Evolutionary conservation across 2,113 vertebrate species (phyloP), one percentile per base, ranked within the genome.

Genomic region (Puffinus mauretanicus): DNA sequence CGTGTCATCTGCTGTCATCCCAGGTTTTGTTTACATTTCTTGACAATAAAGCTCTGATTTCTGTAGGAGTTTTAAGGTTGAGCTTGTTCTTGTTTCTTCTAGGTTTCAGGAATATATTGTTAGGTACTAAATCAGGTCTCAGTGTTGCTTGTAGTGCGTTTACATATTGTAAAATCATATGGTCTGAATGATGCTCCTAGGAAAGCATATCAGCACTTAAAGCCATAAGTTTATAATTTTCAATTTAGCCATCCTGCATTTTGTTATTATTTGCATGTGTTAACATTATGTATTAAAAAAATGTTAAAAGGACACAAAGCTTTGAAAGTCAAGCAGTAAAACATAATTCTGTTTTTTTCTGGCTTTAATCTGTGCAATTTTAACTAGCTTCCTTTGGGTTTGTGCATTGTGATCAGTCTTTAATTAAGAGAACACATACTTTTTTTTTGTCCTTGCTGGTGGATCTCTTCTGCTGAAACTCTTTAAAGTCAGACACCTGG

Each of bases 21-120:
- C 1, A 18, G 86, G 26, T 75, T 97, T 95, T 92, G 30, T 84
- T 96, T 82, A 34, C 42, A 13, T 76, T 92, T 92, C 76, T 86
- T 88, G 88, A 75, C 6, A 24, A 88, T 94, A 83, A 92, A 90
- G 13, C 60, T 71, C 55, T 71, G 51, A 82, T 92, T 84, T 92
- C 69, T 92, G 52, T 54, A 88, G 51, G 79, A 81, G 55, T 86
- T 94, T 58, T 71, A 64, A 93, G 60, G 34, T 27, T 90, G 51
- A 79, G 84, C 34, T 91, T 80, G 13, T 79, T 87, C 78, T 92
- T 81, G 18, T 81, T 32, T 92, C 65, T 78, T 73, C 42, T 88
- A 64, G 36, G 38, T 88, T 94, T 92, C 61, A 49, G 29, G 52
- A 67, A 46, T 61, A 30, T 90, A 49, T 61, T 73, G 38, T 79